Percentiles rank a stretch among this genome's conserved stretches.
Conservation (phyloP, 2,888 invertebrate species). For the Philhelius pedissequus region DNA sequence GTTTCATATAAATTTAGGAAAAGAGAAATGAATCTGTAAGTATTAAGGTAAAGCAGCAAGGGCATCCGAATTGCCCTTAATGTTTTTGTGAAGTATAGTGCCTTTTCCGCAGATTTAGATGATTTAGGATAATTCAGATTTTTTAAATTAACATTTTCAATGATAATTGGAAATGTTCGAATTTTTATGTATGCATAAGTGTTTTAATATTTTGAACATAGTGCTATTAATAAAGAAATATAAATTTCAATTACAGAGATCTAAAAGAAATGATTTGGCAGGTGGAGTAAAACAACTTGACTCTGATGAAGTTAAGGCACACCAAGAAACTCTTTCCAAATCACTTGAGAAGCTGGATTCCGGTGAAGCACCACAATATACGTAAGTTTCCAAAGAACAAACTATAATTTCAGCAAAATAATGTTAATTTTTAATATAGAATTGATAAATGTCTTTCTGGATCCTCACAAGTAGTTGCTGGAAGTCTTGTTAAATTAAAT, state of each 20-base stretch:
- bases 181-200: too few relatives aligned
- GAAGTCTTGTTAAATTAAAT: slow-evolving; percentile 81
- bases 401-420: not conserved
- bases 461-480: slow-evolving; percentile 80
- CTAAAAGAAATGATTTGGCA: not conserved
- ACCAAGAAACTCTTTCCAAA: slow-evolving; percentile 70
- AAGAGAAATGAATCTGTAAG: too few relatives aligned
- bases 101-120: too few relatives aligned
- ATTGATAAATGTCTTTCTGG: slow-evolving; percentile 76
- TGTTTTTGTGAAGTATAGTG: too few relatives aligned
- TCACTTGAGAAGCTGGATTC: slow-evolving; percentile 72
- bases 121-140: too few relatives aligned
- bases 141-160: too few relatives aligned
- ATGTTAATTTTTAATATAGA: slow-evolving; percentile 64
- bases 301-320: slow-evolving; percentile 65
- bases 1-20: too few relatives aligned
- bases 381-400: not conserved
- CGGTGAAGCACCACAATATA: slow-evolving; percentile 73
- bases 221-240: not conserved
- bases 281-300: not conserved
- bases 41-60: too few relatives aligned
- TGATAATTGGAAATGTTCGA: too few relatives aligned
- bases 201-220: not conserved
- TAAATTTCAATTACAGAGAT: not conserved
- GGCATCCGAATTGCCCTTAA: too few relatives aligned